Percentiles rank a stretch among this genome's conserved stretches.
Evolutionary conservation across 2,113 vertebrate genomes (phyloP).

Genomic region (Dipodomys merriami): DNA sequence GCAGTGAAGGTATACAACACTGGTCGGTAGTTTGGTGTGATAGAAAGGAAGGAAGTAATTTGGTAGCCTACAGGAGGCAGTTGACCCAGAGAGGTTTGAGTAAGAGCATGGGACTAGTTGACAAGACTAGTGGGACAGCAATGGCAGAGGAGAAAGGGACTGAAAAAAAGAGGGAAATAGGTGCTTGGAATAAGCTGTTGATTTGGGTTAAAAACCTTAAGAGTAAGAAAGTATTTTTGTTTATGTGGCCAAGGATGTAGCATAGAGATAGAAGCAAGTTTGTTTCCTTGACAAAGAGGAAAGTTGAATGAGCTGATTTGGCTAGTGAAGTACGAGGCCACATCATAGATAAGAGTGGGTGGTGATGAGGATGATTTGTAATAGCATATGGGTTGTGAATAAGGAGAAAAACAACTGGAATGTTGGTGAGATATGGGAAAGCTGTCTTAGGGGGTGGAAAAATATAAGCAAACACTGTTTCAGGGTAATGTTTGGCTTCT

Average conservation of each 20-base stretch:
- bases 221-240: neutral
- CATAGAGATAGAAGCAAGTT: neutral
- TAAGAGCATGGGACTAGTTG: neutral
- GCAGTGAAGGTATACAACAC: neutral
- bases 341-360: neutral
- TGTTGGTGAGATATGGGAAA: neutral
- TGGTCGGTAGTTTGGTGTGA: neutral
- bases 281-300: neutral
- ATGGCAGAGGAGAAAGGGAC: neutral
- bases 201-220: conserved; percentile 5
- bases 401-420: neutral
- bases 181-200: neutral
- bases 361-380: neutral
- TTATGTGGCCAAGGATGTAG: neutral
- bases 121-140: neutral
- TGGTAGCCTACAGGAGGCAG: neutral
- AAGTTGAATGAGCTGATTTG: neutral
- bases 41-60: neutral
- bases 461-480: conserved; percentile 26
- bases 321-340: neutral
- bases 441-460: neutral
- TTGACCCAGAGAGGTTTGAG: neutral
- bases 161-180: neutral
- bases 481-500: neutral
- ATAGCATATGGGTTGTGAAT: neutral